Base-by-base conservation (phyloP, 1,140 invertebrate species). In the Macrostomum lignano region DNA sequence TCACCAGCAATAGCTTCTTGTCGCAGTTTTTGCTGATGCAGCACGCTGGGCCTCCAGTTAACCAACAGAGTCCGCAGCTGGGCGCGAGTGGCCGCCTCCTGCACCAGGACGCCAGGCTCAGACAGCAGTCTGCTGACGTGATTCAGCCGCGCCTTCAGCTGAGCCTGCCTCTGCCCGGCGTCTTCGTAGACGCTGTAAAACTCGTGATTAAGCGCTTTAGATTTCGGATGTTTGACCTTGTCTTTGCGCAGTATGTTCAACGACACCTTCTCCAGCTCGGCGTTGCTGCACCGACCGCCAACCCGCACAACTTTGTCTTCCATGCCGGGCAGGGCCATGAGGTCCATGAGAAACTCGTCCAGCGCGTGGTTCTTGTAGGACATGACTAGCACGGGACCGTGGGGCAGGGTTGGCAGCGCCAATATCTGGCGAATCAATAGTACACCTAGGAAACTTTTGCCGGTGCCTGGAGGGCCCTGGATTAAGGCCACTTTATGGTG, bases 301-400 rank as follows among this genome's bases (percentile, higher is more conserved):
- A 35, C 21, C 13, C 33, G 13, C 3, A 28, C 33, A 7, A 35
- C 33, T 7, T 7, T 28, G 10, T 29, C 7, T 30, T 9, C n/a
- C n/a, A n/a, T n/a, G n/a, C n/a, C n/a, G n/a, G n/a, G n/a, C n/a
- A n/a, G n/a, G n/a, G n/a, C n/a, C 3, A 28, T 10, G 7, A 35
- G n/a, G 14, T 25, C 21, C 19, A 13, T 35, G 6, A 35, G 23
- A 29, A 35, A 35, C 17, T 35, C 33, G 17, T 35, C 33, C 5
- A 35, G 17, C 5, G 33, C 14, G 17, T 35, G 33, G 19, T 35
- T 35, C 22, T 35, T 35, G 21, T 35, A 35, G 5, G 33, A 26
- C 3, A 35, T 10, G 15, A 35, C 33, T 7, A 35, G 13, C 14
- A 35, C 31, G 5, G 33, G 33, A 3, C 23, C 11, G 14, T 25